These are phyloP conservation scores for Lycophotia porphyrea DNA, from an alignment of 2,888 invertebrate species.

Conservation along the genomic window DNA sequence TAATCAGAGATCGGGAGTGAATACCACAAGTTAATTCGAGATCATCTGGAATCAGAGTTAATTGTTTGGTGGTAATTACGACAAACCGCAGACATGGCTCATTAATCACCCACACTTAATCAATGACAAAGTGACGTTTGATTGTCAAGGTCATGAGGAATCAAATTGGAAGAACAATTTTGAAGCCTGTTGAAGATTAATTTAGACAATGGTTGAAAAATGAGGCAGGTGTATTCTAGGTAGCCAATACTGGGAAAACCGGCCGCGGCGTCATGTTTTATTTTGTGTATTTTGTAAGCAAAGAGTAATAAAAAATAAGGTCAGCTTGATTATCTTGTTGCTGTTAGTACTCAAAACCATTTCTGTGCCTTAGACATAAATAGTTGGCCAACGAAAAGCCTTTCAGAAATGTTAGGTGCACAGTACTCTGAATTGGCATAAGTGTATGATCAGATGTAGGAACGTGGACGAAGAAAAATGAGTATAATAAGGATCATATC, in stretches of 20 bases:
- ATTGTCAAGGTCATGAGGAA: slow-evolving; percentile 27
- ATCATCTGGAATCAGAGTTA: slow-evolving; percentile 51
- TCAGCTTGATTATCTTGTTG: neutral
- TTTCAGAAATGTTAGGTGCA: neutral
- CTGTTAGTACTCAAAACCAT: neutral
- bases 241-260: neutral
- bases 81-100: slow-evolving; percentile 33
- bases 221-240: neutral
- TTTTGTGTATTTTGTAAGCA: neutral
- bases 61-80: slow-evolving; percentile 49
- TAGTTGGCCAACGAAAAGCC: neutral
- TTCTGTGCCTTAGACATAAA: neutral
- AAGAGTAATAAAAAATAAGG: neutral
- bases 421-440: neutral
- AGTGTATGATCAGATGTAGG: neutral
- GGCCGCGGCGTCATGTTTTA: neutral
- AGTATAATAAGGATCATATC: neutral
- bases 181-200: neutral
- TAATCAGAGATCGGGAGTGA: slow-evolving; percentile 31
- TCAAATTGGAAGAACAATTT: neutral
- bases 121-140: slow-evolving; percentile 15
- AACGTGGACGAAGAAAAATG: neutral
- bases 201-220: neutral
- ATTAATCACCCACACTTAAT: slow-evolving; percentile 50
- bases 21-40: slow-evolving; percentile 52